Evolutionary conservation across 64 coral and sea anemone species (phyloP).

Genomic region (Montipora foliosa): DNA sequence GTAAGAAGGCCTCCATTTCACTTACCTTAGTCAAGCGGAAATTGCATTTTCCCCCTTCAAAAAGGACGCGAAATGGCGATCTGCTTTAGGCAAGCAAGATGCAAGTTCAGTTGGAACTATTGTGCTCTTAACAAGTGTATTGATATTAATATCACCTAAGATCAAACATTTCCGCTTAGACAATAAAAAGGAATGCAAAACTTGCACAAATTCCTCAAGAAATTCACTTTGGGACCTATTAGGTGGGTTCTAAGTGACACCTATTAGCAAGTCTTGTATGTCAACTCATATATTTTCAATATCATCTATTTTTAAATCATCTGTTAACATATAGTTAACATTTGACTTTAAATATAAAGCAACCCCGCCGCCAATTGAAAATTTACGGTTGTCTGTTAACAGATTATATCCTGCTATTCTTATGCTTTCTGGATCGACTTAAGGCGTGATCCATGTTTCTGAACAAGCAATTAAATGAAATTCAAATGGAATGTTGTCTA

Average conservation of each 20-base stretch:
- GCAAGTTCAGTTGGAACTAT: background rate
- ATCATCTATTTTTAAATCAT: background rate
- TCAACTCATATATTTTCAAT: slow-evolving; percentile 16
- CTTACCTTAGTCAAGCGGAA: too few relatives aligned
- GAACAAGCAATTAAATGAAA: too few relatives aligned
- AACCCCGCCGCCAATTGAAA: slow-evolving; percentile 1
- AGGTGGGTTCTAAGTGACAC: background rate
- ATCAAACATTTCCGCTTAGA: slow-evolving; percentile 19
- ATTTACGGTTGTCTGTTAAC: background rate
- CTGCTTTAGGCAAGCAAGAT: too few relatives aligned
- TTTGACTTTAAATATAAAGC: slow-evolving; percentile 19
- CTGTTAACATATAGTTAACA: background rate
- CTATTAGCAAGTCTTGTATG: slow-evolving; percentile 3
- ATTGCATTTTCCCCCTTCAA: too few relatives aligned
- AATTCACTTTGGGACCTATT: slow-evolving; percentile 7
- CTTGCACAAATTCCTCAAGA: background rate
- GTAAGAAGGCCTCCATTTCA: background rate
- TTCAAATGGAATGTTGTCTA: too few relatives aligned
- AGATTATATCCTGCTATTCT: background rate
- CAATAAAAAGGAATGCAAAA: background rate
- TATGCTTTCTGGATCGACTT: too few relatives aligned
- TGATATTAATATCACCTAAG: slow-evolving; percentile 3
- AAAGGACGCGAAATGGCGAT: too few relatives aligned
- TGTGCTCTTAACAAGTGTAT: slow-evolving; percentile 9
- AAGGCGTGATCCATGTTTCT: too few relatives aligned